Evolutionary conservation across 2,113 vertebrate genomes (phyloP).

Genomic region (Tenebrosternarchus preto): DNA sequence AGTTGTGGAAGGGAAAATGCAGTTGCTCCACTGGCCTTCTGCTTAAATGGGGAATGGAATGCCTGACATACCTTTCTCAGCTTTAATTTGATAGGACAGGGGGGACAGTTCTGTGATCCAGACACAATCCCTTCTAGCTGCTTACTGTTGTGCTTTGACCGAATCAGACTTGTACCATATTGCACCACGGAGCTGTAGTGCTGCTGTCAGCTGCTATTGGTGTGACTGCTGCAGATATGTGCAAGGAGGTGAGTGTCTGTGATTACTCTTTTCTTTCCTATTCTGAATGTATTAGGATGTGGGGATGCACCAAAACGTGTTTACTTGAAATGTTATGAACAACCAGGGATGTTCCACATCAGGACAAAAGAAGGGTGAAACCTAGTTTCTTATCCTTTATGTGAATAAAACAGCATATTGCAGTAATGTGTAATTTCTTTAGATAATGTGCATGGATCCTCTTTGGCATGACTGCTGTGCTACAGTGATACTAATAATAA

Average conservation of each 20-base stretch:
- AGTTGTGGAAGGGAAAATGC: not conserved
- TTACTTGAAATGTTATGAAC: conserved; percentile 28
- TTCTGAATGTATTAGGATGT: conserved; percentile 24
- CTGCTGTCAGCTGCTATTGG: conserved; percentile 8
- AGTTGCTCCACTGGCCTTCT: not conserved
- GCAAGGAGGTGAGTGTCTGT: not conserved
- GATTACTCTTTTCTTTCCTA: not conserved
- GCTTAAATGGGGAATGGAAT: not conserved
- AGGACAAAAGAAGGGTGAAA: not conserved
- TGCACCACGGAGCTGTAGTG: not conserved
- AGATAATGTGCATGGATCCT: conserved; percentile 41
- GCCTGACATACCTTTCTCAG: not conserved
- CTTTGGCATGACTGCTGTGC: conserved; percentile 41
- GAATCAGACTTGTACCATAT: not conserved
- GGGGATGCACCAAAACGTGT: conserved; percentile 2
- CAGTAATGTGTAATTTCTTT: conserved; percentile 31
- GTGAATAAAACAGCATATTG: not conserved
- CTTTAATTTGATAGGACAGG: not conserved
- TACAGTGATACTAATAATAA: conserved; percentile 22
- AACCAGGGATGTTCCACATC: conserved; percentile 17
- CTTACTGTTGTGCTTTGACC: not conserved
- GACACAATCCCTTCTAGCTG: not conserved
- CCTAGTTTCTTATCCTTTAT: conserved; percentile 10
- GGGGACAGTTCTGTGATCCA: not conserved
- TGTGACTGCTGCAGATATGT: not conserved